A percentile compares a stretch with the other conserved stretches of the same genome.
phyloP scores from a whole-genome alignment of 1,140 invertebrate species.

The Drosophila setifemur region DNA sequence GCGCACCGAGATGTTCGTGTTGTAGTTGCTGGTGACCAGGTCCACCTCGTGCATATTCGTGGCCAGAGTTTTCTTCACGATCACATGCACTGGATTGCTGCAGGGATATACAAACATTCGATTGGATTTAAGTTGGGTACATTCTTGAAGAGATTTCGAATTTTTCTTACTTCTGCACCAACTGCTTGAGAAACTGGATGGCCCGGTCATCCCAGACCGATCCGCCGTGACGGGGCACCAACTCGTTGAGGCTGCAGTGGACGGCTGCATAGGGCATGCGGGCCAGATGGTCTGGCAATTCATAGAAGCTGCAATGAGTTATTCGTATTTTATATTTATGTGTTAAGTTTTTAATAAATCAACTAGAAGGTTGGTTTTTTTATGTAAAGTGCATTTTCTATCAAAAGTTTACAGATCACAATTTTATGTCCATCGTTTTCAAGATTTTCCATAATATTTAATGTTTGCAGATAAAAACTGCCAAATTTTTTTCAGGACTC shows the following conservation, averaged over 20 bases:
- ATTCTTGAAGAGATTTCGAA: too few species aligned
- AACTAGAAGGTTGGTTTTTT: too few species aligned
- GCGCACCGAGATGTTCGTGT: slow-evolving; percentile 46
- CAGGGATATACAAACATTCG: not conserved
- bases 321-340: not conserved
- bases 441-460: too few species aligned
- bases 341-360: too few species aligned
- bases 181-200: slow-evolving; percentile 37
- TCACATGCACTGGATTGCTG: slow-evolving; percentile 31
- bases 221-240: slow-evolving; percentile 33
- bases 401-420: too few species aligned
- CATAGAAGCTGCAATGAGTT: slow-evolving; percentile 37
- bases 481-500: too few species aligned
- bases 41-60: slow-evolving; percentile 46
- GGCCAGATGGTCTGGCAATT: slow-evolving; percentile 24
- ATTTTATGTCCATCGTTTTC: too few species aligned
- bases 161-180: slow-evolving; percentile 51
- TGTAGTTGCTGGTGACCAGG: slow-evolving; percentile 32
- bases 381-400: too few species aligned
- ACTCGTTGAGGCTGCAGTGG: slow-evolving; percentile 51
- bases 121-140: not conserved
- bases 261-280: slow-evolving; percentile 51
- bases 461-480: too few species aligned
- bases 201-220: slow-evolving; percentile 46
- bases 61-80: not conserved